Percentiles rank a stretch among this genome's conserved stretches.
Conservation (phyloP, 2,797 vertebrate genomes). For the Myotis vivesi region DNA sequence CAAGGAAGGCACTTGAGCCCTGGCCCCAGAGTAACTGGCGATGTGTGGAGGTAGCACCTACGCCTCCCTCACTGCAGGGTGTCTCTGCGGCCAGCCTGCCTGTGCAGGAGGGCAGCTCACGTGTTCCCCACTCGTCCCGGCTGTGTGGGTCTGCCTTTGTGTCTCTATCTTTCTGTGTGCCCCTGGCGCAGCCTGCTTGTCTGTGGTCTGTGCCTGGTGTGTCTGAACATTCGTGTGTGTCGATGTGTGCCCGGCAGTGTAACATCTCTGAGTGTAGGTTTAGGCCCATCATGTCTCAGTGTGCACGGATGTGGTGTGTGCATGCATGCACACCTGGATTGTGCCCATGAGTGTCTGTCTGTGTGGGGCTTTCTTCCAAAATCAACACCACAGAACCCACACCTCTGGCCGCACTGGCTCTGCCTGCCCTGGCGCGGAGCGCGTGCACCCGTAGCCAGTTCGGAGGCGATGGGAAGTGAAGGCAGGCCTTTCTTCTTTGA, state of each 20-base stretch:
- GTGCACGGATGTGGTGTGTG: neutral
- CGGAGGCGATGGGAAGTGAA: conserved; percentile 1
- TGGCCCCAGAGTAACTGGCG: neutral
- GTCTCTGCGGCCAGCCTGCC: neutral
- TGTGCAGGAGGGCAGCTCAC: neutral
- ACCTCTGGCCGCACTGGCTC: neutral
- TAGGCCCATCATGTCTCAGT: neutral
- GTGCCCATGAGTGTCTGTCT: neutral
- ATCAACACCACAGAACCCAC: neutral
- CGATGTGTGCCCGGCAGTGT: rapidly evolving
- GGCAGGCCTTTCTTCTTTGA: conserved; percentile 10
- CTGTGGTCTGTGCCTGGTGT: neutral
- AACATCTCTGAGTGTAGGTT: neutral
- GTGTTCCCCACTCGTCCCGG: rapidly evolving
- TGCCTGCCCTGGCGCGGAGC: neutral
- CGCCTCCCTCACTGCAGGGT: neutral
- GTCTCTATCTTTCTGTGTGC: neutral
- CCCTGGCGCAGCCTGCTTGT: neutral
- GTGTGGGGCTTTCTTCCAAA: neutral
- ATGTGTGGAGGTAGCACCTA: rapidly evolving
- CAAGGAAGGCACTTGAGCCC: neutral
- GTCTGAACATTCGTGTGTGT: neutral
- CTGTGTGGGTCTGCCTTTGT: neutral
- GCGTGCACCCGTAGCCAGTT: neutral
- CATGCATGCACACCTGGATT: neutral